A percentile compares a stretch with the other conserved stretches of the same genome.
Conservation (phyloP, 2,113 vertebrate species). For the Nycticryphes semicollaris region DNA sequence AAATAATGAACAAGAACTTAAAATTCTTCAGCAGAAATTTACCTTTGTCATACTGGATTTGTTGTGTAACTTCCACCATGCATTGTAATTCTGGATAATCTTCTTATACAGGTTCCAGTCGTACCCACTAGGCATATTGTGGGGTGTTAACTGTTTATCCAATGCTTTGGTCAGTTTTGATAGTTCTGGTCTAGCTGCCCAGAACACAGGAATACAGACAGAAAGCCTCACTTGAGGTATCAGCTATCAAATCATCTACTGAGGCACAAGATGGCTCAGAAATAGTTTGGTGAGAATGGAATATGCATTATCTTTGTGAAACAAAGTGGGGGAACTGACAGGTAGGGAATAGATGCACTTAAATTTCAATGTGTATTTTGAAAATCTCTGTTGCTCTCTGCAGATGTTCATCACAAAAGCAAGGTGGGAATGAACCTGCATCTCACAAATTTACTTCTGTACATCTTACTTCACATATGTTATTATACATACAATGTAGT, state of each 20-base stretch:
- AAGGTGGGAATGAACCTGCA: not conserved
- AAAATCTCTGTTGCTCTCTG: not conserved
- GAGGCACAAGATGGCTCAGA: not conserved
- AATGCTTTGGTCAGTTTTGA: not conserved
- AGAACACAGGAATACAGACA: not conserved
- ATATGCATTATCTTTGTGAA: not conserved
- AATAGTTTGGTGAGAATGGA: not conserved
- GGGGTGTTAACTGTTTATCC: not conserved
- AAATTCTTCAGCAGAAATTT: conserved; percentile 43
- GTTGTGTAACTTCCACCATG: not conserved
- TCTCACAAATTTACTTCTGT: not conserved
- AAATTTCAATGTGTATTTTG: not conserved
- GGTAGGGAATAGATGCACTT: not conserved
- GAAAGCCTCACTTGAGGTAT: accelerated
- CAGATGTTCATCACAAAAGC: not conserved
- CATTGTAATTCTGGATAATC: conserved; percentile 8
- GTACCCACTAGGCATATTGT: not conserved
- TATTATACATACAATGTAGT: not conserved
- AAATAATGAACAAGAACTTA: conserved; percentile 40
- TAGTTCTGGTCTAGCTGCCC: not conserved
- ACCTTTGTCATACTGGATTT: not conserved
- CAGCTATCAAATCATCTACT: not conserved
- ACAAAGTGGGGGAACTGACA: accelerated
- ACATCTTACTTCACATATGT: not conserved
- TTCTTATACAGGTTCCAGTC: not conserved